Evolutionary conservation across 2,888 invertebrate species (phyloP), one percentile per base, ranked within the genome.

Genomic region (Clitarchus hookeri): DNA sequence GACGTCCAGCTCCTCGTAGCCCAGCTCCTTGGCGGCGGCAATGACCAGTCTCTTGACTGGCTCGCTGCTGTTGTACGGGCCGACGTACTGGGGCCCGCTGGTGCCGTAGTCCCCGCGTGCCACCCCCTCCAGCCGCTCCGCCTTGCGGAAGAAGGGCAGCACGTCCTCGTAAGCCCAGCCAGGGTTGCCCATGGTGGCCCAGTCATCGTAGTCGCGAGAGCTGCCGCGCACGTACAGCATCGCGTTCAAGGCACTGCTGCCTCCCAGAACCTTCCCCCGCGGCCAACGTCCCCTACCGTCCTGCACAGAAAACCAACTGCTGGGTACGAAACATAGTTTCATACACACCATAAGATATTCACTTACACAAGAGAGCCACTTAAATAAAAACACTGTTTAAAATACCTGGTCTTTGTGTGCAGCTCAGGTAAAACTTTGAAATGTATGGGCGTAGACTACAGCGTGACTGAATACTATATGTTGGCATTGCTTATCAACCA

Each of bases 211-310:
- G 90, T 98, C 98, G 4, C 92, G 93, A 85, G 93, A 94, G 90
- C 98, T 97, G 0, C 98, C 98, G 85, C 98, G 92, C 0, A 97
- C 93, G 90, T 98, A 98, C 87, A 97, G 92, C 98, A 98, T 98
- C 26, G 97, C 98, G 90, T 98, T 98, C 4, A 98, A 91, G 0
- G 96, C 95, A 89, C 97, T 97, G 23, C 95, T 95, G 0, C 98
- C 98, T 0, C 94, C 94, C 27, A 97, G 92, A 11, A 95, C 95
- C 92, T 95, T 96, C 0, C 96, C 97, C 44, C 97, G 93, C 0
- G 96, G 96, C 96, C 92, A 92, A 86, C 90, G 91, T 87, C 92
- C 92, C 12, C 89, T 89, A 3, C 83, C 78, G 16, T 25, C 77
- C 65, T 65, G n/a, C 8, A 65, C 65, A 65, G 8, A 19, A 9